A percentile compares a stretch with the other conserved stretches of the same genome.
Conservation (phyloP, 1,140 invertebrate genomes). For the Agrypnia vestita region DNA sequence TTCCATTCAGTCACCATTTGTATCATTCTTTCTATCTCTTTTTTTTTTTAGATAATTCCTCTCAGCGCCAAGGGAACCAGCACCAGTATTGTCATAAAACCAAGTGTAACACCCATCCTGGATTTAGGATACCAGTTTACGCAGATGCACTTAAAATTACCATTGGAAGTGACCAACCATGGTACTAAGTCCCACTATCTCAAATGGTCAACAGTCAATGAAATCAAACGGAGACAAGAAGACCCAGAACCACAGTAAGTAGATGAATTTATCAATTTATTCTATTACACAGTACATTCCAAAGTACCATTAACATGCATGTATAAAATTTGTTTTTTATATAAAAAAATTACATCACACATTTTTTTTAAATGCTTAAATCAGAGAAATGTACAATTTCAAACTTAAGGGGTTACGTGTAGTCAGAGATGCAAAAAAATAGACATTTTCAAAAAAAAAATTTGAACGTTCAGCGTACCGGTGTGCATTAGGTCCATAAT, state of each 20-base stretch:
- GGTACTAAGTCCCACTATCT: conserved; percentile 30
- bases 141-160: conserved; percentile 3
- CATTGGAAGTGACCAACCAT: conserved; percentile 25
- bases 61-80: conserved; percentile 24
- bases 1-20: too few species aligned
- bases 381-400: too few species aligned
- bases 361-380: too few species aligned
- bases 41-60: conserved; percentile 25
- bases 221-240: conserved; percentile 13
- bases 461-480: too few species aligned
- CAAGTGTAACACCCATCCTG: not conserved
- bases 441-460: too few species aligned
- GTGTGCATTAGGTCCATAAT: too few species aligned
- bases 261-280: not conserved
- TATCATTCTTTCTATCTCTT: not conserved
- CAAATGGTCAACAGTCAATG: conserved; percentile 39
- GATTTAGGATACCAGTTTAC: conserved; percentile 26
- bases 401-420: too few species aligned
- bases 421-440: too few species aligned
- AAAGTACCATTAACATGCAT: too few species aligned
- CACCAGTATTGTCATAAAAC: conserved; percentile 7
- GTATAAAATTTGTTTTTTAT: too few species aligned
- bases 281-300: too few species aligned
- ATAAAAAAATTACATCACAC: too few species aligned
- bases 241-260: conserved; percentile 22